Evolutionary conservation across 2,113 vertebrate genomes (phyloP).

Genomic region (Pygoscelis adeliae): DNA sequence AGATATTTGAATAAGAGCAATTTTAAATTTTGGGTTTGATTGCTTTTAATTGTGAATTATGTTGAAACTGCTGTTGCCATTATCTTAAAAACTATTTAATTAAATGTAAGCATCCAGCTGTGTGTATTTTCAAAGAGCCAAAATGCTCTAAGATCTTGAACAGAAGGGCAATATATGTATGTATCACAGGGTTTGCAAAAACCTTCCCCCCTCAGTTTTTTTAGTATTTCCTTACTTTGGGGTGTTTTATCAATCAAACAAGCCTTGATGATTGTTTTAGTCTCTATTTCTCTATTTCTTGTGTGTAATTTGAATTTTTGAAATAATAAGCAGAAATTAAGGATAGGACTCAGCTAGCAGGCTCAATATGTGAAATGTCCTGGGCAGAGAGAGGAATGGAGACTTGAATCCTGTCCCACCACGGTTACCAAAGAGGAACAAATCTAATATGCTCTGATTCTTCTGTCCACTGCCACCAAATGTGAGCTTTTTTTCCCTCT

Average conservation of each 20-base stretch:
- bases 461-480: background rate
- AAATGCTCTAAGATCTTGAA: background rate
- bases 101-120: slow-evolving; percentile 51
- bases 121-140: slow-evolving; percentile 19
- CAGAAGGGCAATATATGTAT: background rate
- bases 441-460: background rate
- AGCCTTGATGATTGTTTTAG: background rate
- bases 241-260: background rate
- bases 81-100: slow-evolving; percentile 56
- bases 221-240: background rate
- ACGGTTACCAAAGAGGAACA: background rate
- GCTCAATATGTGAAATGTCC: background rate
- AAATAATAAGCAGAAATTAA: background rate
- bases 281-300: background rate
- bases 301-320: background rate
- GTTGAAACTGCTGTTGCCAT: background rate
- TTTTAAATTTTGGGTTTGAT: slow-evolving; percentile 11
- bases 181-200: background rate
- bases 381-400: background rate
- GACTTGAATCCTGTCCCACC: background rate
- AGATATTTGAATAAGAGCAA: background rate
- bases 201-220: background rate
- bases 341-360: background rate
- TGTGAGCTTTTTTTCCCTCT: background rate
- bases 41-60: slow-evolving; percentile 44